Base-by-base conservation (phyloP, 2,797 vertebrate genomes). In the Tapera naevia region DNA sequence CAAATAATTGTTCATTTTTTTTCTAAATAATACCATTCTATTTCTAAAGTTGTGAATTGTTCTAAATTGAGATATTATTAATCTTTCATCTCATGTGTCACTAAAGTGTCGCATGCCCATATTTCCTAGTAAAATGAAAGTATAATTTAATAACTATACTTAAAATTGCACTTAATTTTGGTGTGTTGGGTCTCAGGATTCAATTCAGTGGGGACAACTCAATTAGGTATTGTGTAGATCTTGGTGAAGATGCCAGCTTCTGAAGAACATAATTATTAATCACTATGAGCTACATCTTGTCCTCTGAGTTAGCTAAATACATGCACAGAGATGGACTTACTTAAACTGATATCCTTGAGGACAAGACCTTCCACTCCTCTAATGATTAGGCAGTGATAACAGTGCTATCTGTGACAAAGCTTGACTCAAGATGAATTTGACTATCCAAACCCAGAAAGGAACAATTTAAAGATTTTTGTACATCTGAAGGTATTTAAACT, bases 111-210 rank as follows among this genome's bases (percentile, higher is more conserved):
- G 51, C 73, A 81, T 56, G 37, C 23, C 61, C 46, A 41, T 71
- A 93, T 80, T 95, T 94, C 50, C 83, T 67, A 82, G 28, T 64
- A 86, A 93, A 95, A 95, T 53, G 17, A 79, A 95, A 80, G 21
- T 46, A 73, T 64, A 88, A 95, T 95, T 91, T 76, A 84, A 90
- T 93, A 95, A 67, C 53, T 64, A n/a, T 76, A 76, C 33, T 94
- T 95, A 80, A 94, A 93, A 93, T 92, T 76, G 35, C 80, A 79
- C 83, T 94, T 95, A 93, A 90, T 94, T 95, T 87, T 85, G 78
- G 85, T 92, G 69, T 91, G 57, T 91, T 93, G 66, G 72, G 79
- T 89, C 69, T 78, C 48, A 78, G 93, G 74, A 96, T 93, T 89
- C 91, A 94, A 96, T 95, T 95, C 86, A 84, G 70, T 64, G 48